These are phyloP conservation scores for Macroglossus sobrinus DNA, from an alignment of 2,113 vertebrate genomes.

Conservation along the genomic window DNA sequence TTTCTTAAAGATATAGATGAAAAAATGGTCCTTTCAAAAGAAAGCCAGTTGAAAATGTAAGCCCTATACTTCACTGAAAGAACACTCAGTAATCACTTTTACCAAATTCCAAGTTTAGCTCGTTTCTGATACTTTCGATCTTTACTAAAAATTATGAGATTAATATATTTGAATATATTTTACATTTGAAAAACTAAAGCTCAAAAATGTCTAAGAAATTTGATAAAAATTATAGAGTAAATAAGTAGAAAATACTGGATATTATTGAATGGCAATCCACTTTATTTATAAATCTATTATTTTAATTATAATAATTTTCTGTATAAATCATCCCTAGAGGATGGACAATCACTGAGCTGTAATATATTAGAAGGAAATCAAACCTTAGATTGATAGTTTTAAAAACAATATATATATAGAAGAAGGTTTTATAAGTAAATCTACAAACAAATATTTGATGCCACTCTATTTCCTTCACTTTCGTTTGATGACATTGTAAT, in stretches of 20 bases:
- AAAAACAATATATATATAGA: background rate
- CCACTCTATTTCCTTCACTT: background rate
- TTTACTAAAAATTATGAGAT: background rate
- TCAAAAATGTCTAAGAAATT: background rate
- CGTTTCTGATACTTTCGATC: background rate
- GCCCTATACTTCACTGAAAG: background rate
- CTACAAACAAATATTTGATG: background rate
- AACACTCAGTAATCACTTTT: background rate
- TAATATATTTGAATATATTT: background rate
- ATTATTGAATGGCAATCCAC: background rate
- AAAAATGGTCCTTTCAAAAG: background rate
- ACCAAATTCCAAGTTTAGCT: background rate
- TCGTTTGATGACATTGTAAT: background rate
- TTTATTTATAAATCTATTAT: background rate
- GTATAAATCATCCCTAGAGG: background rate
- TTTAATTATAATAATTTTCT: background rate
- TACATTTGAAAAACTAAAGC: background rate
- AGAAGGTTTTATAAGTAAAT: background rate
- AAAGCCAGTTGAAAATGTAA: background rate
- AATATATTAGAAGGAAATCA: background rate
- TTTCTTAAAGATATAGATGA: background rate
- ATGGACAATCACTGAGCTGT: background rate
- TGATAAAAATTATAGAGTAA: background rate
- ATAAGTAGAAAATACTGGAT: background rate
- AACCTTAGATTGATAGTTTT: background rate